Evolutionary conservation across 2,888 invertebrate genomes (phyloP).

Genomic region (Parapristionchus giblindavisi): DNA sequence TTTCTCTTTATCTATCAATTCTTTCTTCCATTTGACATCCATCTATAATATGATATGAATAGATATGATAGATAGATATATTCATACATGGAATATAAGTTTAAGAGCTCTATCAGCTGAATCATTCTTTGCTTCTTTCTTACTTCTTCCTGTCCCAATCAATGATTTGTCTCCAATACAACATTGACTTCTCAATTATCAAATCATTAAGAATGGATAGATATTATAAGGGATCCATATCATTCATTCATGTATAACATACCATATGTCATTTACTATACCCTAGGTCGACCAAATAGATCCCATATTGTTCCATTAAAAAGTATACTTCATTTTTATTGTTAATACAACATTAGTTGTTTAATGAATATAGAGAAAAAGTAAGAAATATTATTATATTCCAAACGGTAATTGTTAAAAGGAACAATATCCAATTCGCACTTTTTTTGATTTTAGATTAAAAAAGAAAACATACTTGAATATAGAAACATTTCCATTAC

Average conservation of each 20-base stretch:
- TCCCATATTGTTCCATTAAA: too few relatives aligned
- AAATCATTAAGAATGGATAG: neutral
- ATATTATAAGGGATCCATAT: neutral
- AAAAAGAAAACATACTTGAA: conserved; percentile 32
- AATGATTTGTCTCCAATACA: conserved; percentile 27
- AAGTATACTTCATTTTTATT: too few relatives aligned
- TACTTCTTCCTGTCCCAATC: conserved; percentile 47
- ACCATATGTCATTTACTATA: neutral
- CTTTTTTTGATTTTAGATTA: too few relatives aligned
- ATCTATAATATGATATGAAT: conserved; percentile 4
- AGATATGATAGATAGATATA: neutral
- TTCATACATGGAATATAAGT: conserved; percentile 43
- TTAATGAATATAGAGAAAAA: too few relatives aligned
- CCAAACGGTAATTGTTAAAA: too few relatives aligned
- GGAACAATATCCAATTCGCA: too few relatives aligned
- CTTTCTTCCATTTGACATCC: neutral
- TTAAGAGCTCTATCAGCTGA: conserved; percentile 49
- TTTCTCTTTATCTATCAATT: neutral
- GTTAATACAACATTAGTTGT: too few relatives aligned
- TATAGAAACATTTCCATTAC: neutral
- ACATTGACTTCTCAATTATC: conserved; percentile 15
- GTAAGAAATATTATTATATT: too few relatives aligned
- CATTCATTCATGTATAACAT: neutral
- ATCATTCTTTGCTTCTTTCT: conserved; percentile 52
- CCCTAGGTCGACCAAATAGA: neutral